Evolutionary conservation across 2,797 vertebrate species (phyloP), one percentile per base, ranked within the genome.

Genomic region (Enteromius unitaeniatus): DNA sequence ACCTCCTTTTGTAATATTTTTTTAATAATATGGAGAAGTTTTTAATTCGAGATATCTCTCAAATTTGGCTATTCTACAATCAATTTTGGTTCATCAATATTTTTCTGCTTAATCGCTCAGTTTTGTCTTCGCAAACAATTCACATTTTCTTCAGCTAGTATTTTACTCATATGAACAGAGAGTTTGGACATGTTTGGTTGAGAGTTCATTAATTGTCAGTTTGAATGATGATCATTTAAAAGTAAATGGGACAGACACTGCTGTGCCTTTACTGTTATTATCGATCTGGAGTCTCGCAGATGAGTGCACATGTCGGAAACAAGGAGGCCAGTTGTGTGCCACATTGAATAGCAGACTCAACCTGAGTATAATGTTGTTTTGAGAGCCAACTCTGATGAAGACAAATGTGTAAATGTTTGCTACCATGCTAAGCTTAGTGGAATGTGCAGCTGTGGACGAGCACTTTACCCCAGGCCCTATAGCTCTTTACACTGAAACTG

Each of bases 361-460:
- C 49, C 77, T 37, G 55, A 55, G 70, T 73, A 70, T 87, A 84
- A 88, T 81, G 79, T 84, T 88, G 89, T 88, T 88, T 89, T 86
- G 89, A 87, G 86, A 85, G 86, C 86, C 87, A 85, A 51, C 74
- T 62, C 70, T 87, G 90, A 89, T 86, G 86, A 89, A 88, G 90
- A 89, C 86, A 88, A 89, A 90, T 90, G 88, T 85, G 47, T 84
- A 85, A 88, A 88, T 84, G 84, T 89, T 86, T 86, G 84, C 83
- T 87, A 89, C 85, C 65, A 87, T 90, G 89, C 90, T 92, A 92
- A 87, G 91, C 90, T 92, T 93, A 82, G 90, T 90, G 89, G 91
- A 91, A 88, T 88, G 88, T 89, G 88, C 92, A 93, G 91, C 91
- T 93, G 92, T 89, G 89, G 88, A 86, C 87, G 51, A 88, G 89